phyloP scores from a whole-genome alignment of 2,113 vertebrate genomes.

The Accipiter virgatus region DNA sequence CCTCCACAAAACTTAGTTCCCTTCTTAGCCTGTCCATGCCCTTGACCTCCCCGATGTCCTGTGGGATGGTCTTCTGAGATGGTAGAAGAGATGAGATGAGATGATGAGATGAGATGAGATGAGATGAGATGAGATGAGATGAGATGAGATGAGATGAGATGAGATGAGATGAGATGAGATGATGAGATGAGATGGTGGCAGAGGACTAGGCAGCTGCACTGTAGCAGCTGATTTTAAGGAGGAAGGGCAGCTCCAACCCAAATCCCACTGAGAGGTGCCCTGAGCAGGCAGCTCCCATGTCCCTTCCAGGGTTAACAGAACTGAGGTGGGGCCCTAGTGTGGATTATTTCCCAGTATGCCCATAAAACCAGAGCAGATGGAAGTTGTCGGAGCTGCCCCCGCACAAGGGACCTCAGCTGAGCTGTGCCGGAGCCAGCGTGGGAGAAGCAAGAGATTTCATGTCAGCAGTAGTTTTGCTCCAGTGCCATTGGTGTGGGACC shows the following conservation, averaged over 20 bases:
- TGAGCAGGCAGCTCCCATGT: background rate
- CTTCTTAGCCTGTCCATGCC: background rate
- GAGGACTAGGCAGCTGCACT: background rate
- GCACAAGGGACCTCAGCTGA: background rate
- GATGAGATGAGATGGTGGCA: background rate
- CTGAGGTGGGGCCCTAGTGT: background rate
- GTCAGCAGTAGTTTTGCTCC: background rate
- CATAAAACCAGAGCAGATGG: background rate
- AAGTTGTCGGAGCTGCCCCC: background rate
- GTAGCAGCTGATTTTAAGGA: background rate
- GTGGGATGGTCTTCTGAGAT: background rate
- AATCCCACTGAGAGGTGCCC: background rate
- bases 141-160: no score
- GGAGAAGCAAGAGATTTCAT: background rate
- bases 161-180: no score
- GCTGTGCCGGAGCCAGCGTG: background rate
- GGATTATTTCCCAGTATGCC: background rate
- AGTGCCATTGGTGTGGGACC: background rate
- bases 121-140: background rate
- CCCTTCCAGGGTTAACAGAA: background rate
- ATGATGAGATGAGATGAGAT: background rate
- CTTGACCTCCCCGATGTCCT: background rate
- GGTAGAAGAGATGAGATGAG: background rate
- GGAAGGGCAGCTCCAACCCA: background rate
- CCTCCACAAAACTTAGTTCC: background rate